Percentiles rank a stretch among this genome's conserved stretches.
These are phyloP conservation scores for Apodemia hepburni DNA, from an alignment of 2,888 invertebrate species.

Conservation along the genomic window DNA sequence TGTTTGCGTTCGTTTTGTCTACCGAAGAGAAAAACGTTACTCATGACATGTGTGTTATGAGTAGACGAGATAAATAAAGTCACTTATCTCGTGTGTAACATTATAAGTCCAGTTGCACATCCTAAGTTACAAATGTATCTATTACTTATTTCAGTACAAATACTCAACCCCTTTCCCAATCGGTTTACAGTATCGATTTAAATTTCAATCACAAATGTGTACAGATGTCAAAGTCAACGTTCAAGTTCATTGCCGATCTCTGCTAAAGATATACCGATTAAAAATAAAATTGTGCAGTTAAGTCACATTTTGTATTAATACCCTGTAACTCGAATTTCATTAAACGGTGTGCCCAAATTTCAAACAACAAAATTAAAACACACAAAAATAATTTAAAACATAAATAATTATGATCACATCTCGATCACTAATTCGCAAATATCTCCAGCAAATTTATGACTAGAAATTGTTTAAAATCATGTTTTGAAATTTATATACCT, in stretches of 20 bases:
- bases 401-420: slow-evolving; percentile 36
- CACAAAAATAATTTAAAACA: slow-evolving; percentile 31
- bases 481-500: neutral
- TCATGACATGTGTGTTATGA: no score
- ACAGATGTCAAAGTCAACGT: no score
- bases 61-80: no score
- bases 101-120: no score
- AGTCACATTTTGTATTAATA: slow-evolving; percentile 20
- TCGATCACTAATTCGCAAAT: slow-evolving; percentile 42
- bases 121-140: no score
- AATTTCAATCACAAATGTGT: no score
- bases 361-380: slow-evolving; percentile 15
- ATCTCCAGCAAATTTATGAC: slow-evolving; percentile 61
- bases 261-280: neutral
- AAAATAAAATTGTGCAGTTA: slow-evolving; percentile 3
- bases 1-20: no score
- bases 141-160: no score
- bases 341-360: slow-evolving; percentile 12
- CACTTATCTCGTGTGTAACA: no score
- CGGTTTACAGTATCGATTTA: no score
- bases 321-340: slow-evolving; percentile 28
- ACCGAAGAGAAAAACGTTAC: no score
- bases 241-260: neutral
- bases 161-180: no score
- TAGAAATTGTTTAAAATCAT: slow-evolving; percentile 46